Conservation (phyloP, 1,140 invertebrate species). For the Drosophila ficusphila region DNA sequence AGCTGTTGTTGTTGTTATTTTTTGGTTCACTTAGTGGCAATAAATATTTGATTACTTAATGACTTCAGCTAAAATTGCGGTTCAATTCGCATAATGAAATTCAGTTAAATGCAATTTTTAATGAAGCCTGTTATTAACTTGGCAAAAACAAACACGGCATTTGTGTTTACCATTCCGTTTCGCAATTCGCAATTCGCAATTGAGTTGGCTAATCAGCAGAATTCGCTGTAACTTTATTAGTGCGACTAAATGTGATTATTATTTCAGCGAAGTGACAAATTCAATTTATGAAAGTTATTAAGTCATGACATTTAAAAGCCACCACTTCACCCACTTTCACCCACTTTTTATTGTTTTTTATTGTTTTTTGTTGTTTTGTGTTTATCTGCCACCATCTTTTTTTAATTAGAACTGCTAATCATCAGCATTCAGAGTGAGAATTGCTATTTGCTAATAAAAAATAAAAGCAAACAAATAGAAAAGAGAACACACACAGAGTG, state of each 20-base stretch:
- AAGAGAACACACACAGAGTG: slow-evolving; percentile 1
- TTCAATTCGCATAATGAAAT: not conserved
- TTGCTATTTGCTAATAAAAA: not conserved
- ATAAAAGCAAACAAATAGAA: too few species aligned
- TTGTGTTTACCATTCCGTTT: not conserved
- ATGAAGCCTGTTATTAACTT: slow-evolving; percentile 1
- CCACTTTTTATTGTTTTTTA: too few species aligned
- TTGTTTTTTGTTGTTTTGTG: too few species aligned
- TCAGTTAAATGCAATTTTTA: not conserved
- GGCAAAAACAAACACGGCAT: not conserved
- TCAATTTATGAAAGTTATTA: not conserved
- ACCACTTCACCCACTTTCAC: too few species aligned
- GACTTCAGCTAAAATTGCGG: not conserved
- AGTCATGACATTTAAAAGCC: not conserved
- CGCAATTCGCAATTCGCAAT: too few species aligned
- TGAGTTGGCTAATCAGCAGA: not conserved
- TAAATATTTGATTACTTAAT: slow-evolving; percentile 1
- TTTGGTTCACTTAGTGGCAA: not conserved
- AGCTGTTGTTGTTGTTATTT: not conserved
- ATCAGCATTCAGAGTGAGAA: not conserved
- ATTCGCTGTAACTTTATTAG: not conserved
- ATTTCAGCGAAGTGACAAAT: not conserved
- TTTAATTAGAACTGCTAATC: slow-evolving; percentile 1
- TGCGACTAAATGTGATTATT: not conserved
- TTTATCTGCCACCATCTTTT: too few species aligned